A percentile compares a stretch with the other conserved stretches of the same genome.
phyloP scores from a whole-genome alignment of 2,888 invertebrate species.

The Cybosia mesomella region DNA sequence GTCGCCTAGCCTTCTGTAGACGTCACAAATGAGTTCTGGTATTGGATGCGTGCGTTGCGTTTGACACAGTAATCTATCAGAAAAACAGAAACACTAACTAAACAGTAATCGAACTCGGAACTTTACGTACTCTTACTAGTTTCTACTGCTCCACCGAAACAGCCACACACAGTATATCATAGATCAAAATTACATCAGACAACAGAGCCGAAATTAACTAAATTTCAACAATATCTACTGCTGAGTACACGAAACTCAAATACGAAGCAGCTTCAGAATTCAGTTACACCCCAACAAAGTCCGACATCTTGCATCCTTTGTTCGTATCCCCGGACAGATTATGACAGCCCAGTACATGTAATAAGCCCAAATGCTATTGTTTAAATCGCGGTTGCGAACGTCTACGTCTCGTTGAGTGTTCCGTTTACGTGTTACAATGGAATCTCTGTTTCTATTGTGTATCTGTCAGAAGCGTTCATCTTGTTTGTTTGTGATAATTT shows the following conservation, averaged over 20 bases:
- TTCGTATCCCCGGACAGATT: constrained; percentile 41
- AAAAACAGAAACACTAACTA: too few relatives aligned
- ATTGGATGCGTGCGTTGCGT: too few relatives aligned
- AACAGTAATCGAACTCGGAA: too few relatives aligned
- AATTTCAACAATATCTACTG: constrained; percentile 26
- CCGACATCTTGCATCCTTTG: constrained; percentile 46
- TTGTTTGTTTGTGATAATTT: constrained; percentile 28
- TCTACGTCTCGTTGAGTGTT: constrained; percentile 31
- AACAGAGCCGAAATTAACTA: constrained; percentile 12
- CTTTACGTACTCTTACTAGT: too few relatives aligned
- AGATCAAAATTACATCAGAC: not conserved
- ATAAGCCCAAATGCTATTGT: constrained; percentile 69
- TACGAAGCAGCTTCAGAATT: constrained; percentile 18
- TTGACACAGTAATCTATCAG: too few relatives aligned
- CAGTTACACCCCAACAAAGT: constrained; percentile 33
- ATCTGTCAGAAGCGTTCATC: constrained; percentile 20
- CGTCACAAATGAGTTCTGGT: too few relatives aligned
- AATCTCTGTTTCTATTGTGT: constrained; percentile 49
- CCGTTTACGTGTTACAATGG: constrained; percentile 46
- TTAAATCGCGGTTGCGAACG: constrained; percentile 57
- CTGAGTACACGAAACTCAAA: constrained; percentile 29
- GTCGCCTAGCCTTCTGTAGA: too few relatives aligned
- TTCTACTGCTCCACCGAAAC: not conserved
- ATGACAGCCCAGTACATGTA: constrained; percentile 57
- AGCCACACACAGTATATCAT: not conserved